These are phyloP conservation scores for Gambusia holbrooki DNA, from an alignment of 2,113 vertebrate genomes.

Conservation along the genomic window DNA sequence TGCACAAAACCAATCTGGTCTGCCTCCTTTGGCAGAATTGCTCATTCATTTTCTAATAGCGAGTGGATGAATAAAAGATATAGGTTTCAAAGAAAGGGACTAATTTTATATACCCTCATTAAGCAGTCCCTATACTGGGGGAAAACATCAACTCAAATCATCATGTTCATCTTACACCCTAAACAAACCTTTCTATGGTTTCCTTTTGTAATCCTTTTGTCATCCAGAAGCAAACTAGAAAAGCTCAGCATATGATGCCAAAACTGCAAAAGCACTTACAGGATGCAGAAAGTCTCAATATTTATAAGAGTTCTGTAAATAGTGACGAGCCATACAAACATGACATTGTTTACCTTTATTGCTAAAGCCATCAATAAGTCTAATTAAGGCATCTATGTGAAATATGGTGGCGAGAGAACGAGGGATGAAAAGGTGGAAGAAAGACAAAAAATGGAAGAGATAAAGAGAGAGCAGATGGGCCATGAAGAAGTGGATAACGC, in stretches of 20 bases:
- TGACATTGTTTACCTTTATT: conserved; percentile 24
- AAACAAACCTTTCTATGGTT: conserved; percentile 18
- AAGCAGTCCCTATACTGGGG: conserved; percentile 29
- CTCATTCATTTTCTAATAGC: conserved; percentile 44
- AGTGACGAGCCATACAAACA: conserved; percentile 29
- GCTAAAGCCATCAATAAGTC: conserved; percentile 50
- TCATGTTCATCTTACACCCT: conserved; percentile 48
- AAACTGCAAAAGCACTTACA: conserved; percentile 31
- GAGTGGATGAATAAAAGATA: conserved; percentile 32
- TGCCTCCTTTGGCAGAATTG: conserved; percentile 53
- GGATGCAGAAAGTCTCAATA: conserved; percentile 30
- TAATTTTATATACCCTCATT: conserved; percentile 36
- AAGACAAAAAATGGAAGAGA: conserved; percentile 64
- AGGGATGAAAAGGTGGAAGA: conserved; percentile 63
- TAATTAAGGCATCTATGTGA: conserved; percentile 56
- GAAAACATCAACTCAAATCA: conserved; percentile 30
- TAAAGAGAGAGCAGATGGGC: conserved; percentile 77
- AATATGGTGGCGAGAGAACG: conserved; percentile 50
- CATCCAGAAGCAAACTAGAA: conserved; percentile 40
- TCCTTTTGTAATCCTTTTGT: conserved; percentile 14
- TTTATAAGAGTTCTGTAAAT: conserved; percentile 9
- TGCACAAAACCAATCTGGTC: conserved; percentile 65
- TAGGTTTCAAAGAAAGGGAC: conserved; percentile 37
- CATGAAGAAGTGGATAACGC: conserved; percentile 73
- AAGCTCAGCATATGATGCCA: conserved; percentile 30